A percentile compares a stretch with the other conserved stretches of the same genome.
Evolutionary conservation across 1,140 invertebrate genomes (phyloP).

Genomic region (Periplaneta americana): DNA sequence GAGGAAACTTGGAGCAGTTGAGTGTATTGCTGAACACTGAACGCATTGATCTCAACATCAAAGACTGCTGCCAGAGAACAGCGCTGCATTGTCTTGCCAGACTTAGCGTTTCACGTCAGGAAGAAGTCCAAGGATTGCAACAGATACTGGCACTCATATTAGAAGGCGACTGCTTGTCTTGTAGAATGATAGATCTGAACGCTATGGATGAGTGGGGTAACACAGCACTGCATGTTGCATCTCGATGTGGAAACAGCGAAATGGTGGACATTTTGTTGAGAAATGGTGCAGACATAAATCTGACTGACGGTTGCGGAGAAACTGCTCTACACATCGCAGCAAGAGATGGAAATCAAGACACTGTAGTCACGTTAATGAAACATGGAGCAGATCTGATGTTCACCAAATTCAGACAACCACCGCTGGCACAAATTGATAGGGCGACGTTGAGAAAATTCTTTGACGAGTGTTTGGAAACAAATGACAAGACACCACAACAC

Average conservation of each 20-base stretch:
- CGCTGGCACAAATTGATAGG: not conserved
- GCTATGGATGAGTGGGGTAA: not conserved
- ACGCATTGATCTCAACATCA: not conserved
- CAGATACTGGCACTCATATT: not conserved
- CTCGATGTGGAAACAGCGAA: not conserved
- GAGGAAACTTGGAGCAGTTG: constrained; percentile 47
- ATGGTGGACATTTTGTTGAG: not conserved
- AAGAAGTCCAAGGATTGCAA: not conserved
- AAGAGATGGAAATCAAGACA: not conserved
- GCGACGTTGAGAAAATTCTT: not conserved
- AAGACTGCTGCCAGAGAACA: not conserved
- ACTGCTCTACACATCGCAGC: not conserved
- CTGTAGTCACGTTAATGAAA: not conserved
- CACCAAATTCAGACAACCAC: not conserved
- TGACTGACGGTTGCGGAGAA: not conserved
- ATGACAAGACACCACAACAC: not conserved
- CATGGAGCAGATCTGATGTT: not conserved
- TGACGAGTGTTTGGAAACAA: not conserved
- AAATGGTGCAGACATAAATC: not conserved
- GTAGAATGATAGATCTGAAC: not conserved
- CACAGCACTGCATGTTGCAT: not conserved
- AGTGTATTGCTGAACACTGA: constrained; percentile 38
- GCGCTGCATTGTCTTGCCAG: not conserved
- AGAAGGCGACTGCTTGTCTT: not conserved
- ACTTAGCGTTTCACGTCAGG: not conserved